Evolutionary conservation across 2,113 vertebrate genomes (phyloP).

Genomic region (Terrapene triunguis): DNA sequence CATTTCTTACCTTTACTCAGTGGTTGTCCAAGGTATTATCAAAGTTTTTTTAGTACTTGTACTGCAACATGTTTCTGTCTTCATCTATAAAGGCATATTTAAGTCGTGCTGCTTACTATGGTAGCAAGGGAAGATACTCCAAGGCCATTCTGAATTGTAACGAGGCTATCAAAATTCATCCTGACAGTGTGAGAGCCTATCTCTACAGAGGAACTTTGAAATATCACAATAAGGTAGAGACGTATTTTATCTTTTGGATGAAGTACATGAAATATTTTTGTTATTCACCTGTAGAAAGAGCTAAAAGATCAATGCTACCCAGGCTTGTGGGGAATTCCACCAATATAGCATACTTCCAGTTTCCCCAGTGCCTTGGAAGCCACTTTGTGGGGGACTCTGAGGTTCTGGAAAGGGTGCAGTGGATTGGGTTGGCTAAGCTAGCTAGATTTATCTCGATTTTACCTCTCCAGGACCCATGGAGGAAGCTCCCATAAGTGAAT

Average conservation of each 20-base stretch:
- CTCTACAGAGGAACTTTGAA: constrained; percentile 85
- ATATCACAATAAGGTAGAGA: constrained; percentile 79
- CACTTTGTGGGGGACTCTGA: not conserved
- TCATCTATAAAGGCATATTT: constrained; percentile 81
- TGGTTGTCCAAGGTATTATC: not conserved
- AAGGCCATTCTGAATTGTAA: constrained; percentile 87
- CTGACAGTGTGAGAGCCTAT: constrained; percentile 76
- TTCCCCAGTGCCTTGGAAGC: not conserved
- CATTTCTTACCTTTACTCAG: not conserved
- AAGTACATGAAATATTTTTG: not conserved
- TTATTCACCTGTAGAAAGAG: not conserved
- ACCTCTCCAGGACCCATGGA: not conserved
- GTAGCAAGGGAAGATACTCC: constrained; percentile 79
- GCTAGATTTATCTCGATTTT: not conserved
- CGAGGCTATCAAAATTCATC: constrained; percentile 82
- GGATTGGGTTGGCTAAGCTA: not conserved
- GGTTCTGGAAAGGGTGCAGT: not conserved
- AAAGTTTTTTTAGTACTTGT: not conserved
- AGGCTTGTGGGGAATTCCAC: not conserved
- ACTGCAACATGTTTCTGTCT: not conserved
- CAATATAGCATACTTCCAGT: not conserved
- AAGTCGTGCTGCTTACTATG: constrained; percentile 81
- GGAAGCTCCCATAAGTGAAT: not conserved
- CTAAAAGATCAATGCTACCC: not conserved
- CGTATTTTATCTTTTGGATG: not conserved